A percentile compares a stretch with the other conserved stretches of the same genome.
These are phyloP conservation scores for Pristionchus exspectatus DNA, from an alignment of 2,888 invertebrate genomes.

Conservation along the genomic window DNA sequence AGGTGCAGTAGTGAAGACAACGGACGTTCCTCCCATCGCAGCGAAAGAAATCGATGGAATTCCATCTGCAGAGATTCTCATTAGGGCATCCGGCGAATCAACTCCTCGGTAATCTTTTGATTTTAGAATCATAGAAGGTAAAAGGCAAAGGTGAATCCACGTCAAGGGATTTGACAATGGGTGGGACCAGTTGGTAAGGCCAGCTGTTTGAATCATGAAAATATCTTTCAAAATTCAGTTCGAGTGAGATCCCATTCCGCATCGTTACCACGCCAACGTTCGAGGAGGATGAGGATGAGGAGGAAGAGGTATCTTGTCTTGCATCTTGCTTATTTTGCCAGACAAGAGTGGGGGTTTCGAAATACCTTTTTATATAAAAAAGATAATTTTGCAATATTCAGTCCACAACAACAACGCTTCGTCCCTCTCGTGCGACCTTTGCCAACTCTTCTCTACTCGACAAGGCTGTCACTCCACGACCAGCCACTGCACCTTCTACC, in stretches of 20 bases:
- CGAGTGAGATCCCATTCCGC: constrained; percentile 29
- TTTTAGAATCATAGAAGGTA: too few relatives aligned
- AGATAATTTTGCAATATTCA: too few relatives aligned
- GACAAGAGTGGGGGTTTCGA: too few relatives aligned
- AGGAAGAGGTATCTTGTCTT: neutral
- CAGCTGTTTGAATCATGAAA: too few relatives aligned
- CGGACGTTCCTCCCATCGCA: neutral
- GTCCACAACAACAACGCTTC: neutral
- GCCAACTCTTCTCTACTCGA: constrained; percentile 33
- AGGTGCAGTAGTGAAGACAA: neutral
- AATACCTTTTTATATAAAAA: neutral
- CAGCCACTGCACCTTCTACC: neutral
- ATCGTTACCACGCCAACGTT: constrained; percentile 5
- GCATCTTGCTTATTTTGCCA: neutral
- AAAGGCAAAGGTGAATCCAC: too few relatives aligned
- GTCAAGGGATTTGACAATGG: too few relatives aligned
- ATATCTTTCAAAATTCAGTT: neutral
- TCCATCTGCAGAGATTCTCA: constrained; percentile 42
- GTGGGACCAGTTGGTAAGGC: too few relatives aligned
- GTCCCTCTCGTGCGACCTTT: constrained; percentile 16
- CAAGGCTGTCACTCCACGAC: neutral
- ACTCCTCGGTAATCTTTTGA: neutral
- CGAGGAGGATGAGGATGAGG: constrained; percentile 22
- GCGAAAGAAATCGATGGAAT: neutral
- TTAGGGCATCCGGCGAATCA: neutral